Base-by-base conservation (phyloP, 2,888 invertebrate genomes). In the Ornithoptera priamus region DNA sequence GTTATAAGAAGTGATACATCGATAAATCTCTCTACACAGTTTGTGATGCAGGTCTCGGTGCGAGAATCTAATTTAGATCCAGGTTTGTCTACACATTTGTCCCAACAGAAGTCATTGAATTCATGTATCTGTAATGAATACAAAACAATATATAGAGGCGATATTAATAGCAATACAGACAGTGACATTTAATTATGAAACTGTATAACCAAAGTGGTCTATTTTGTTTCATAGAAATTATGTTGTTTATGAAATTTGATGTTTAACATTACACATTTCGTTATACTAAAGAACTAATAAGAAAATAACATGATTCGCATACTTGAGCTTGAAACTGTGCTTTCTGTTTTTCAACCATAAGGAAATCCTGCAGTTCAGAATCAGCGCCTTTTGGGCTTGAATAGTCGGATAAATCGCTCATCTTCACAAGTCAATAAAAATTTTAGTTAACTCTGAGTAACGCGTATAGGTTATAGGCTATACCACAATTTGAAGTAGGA, bases 81-180 rank as follows among this genome's bases (percentile, higher is more conserved):
- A 6, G 98, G 97, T 81, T 97, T 98, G 68, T 98, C 98, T 53
- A 99, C 94, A 84, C 99, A 99, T 85, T 97, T 97, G 22, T 99
- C 98, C 99, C 99, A 99, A 85, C 99, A 99, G 75, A 97, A 95
- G 80, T 98, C 98, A 79, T 97, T 98, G 85, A 99, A 96, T 85
- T 97, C 97, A 80, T 97, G 97, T 73, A 99, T 96, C 97, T 98
- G 84, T 69, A 93, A 93, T 4, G n/a, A 20, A 57, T 6, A 57
- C n/a, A 39, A 39, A 39, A 39, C 8, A 39, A 10, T 39, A 39
- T 39, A 39, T 39, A 39, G 39, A 39, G 39, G 6, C 10, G 10
- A 5, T 39, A 7, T 10, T 39, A 39, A 10, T 39, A 6, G 30
- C 30, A 30, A 30, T 30, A 30, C 22, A 22, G 22, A 22, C 22